Evolutionary conservation across 2,888 invertebrate genomes (phyloP).

Genomic region (Syritta pipiens): DNA sequence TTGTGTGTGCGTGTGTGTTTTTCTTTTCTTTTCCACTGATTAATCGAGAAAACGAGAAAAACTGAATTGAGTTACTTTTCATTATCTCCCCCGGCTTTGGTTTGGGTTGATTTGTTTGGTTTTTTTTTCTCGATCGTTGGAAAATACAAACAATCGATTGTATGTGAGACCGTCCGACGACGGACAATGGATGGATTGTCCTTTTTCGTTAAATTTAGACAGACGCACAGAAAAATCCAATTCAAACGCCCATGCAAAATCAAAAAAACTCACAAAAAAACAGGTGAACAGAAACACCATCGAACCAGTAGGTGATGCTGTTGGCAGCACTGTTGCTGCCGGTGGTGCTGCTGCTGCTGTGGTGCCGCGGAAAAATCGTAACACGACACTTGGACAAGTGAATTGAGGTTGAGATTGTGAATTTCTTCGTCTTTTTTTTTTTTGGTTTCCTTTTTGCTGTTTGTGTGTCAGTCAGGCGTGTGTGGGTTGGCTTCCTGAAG

Average conservation of each 20-base stretch:
- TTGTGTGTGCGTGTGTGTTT: not conserved
- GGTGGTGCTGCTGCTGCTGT: too few species aligned
- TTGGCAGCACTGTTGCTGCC: not conserved
- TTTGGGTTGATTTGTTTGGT: not conserved
- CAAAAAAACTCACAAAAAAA: not conserved
- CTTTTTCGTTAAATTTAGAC: not conserved
- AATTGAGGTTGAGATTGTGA: constrained; percentile 12
- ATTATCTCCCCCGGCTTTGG: constrained; percentile 10
- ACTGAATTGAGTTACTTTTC: constrained; percentile 39
- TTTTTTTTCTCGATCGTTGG: not conserved
- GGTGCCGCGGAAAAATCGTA: not conserved
- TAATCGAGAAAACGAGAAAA: constrained; percentile 13
- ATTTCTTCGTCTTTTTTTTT: not conserved
- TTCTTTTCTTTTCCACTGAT: not conserved
- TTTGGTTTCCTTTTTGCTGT: not conserved
- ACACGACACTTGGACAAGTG: constrained; percentile 14
- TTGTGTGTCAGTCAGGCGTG: too few species aligned
- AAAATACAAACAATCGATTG: constrained; percentile 43
- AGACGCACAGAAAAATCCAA: not conserved
- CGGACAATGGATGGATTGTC: too few species aligned
- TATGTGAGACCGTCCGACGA: constrained; percentile 24
- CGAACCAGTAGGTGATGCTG: constrained; percentile 10
- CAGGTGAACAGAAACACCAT: constrained; percentile 24
- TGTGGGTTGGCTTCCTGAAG: too few species aligned
- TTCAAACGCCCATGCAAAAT: not conserved